Percentiles rank a stretch among this genome's conserved stretches.
Conservation (phyloP, 2,888 invertebrate genomes). For the Macropis europaea region DNA sequence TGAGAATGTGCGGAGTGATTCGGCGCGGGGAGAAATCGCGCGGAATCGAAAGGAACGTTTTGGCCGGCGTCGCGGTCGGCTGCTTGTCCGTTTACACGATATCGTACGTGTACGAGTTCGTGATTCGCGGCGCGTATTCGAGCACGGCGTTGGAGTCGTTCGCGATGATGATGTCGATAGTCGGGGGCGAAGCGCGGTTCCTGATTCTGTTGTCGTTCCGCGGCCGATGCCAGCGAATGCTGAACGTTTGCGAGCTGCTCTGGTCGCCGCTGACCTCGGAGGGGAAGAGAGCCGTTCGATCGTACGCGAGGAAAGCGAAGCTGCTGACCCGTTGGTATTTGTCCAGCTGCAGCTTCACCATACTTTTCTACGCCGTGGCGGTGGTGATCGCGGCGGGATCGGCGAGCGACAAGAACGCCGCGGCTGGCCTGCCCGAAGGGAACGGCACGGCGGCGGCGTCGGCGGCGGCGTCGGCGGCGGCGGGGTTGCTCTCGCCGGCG, state of each 20-base stretch:
- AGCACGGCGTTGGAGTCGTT: constrained; percentile 35
- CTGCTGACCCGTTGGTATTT: constrained; percentile 52
- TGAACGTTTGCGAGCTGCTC: constrained; percentile 44
- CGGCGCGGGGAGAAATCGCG: neutral
- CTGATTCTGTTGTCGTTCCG: constrained; percentile 25
- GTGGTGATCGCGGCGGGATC: constrained; percentile 29
- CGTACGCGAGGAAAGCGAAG: constrained; percentile 31
- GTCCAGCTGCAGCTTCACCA: constrained; percentile 42
- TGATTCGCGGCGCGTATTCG: neutral
- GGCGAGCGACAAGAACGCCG: too few relatives aligned
- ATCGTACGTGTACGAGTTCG: constrained; percentile 37
- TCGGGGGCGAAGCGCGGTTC: constrained; percentile 32
- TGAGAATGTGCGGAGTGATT: constrained; percentile 33
- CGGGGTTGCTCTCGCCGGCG: neutral
- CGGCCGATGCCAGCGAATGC: constrained; percentile 19
- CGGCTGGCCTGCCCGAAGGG: too few relatives aligned
- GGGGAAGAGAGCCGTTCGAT: constrained; percentile 27
- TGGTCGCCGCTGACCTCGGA: constrained; percentile 45
- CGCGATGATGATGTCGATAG: constrained; percentile 34
- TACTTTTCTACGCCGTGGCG: constrained; percentile 43
- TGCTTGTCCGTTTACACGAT: constrained; percentile 4
- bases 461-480: too few relatives aligned
- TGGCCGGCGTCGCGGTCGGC: constrained; percentile 8
- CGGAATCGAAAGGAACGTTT: neutral
- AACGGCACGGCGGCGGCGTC: too few relatives aligned